Conservation (phyloP, 2,113 vertebrate genomes). For the Myotis lucifugus region DNA sequence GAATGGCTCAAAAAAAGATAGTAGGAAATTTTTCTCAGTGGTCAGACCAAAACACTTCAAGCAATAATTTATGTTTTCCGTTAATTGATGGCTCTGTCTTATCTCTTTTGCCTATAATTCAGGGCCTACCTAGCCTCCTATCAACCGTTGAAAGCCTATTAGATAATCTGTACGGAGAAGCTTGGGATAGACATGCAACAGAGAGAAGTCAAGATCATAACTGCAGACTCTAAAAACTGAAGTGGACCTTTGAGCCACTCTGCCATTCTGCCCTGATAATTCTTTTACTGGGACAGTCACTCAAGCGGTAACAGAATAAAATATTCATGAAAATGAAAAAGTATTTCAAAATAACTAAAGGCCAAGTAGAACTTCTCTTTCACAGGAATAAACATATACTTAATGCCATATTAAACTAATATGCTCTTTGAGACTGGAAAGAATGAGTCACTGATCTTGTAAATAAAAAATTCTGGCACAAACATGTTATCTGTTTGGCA, state of each 20-base stretch:
- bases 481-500: constrained; percentile 27
- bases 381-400: constrained; percentile 12
- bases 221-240: neutral
- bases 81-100: neutral
- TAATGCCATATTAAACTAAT: constrained; percentile 20
- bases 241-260: neutral
- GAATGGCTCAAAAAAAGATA: neutral
- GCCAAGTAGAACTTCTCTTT: neutral
- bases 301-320: neutral
- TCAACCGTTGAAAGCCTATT: neutral
- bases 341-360: constrained; percentile 21
- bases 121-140: neutral
- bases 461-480: constrained; percentile 39
- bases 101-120: neutral
- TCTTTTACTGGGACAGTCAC: neutral
- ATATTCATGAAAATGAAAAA: constrained; percentile 38
- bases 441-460: constrained; percentile 32
- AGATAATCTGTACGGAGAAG: neutral
- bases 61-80: neutral
- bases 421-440: constrained; percentile 2
- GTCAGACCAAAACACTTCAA: neutral
- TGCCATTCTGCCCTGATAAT: neutral
- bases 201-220: neutral
- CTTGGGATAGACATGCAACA: neutral
- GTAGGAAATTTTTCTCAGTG: neutral